Percentiles rank a stretch among this genome's conserved stretches.
Conservation (phyloP, 2,888 invertebrate genomes). For the Euclidia mi region DNA sequence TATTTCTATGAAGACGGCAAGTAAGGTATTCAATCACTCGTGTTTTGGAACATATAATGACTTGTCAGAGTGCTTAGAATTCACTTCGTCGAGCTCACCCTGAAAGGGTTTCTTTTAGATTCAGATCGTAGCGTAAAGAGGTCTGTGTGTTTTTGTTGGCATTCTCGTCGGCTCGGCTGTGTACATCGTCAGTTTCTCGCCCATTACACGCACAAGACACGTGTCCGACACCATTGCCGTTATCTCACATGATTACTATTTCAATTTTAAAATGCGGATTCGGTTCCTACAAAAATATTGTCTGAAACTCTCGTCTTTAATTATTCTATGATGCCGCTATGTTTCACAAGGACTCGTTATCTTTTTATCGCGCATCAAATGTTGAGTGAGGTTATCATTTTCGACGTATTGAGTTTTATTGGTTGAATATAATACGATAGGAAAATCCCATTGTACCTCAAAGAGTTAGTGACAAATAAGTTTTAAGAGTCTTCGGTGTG, state of each 20-base stretch:
- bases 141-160: slow-evolving; percentile 9
- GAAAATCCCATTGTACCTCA: no score
- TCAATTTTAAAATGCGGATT: slow-evolving; percentile 24
- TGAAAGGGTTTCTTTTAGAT: slow-evolving; percentile 33
- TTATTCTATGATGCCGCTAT: neutral
- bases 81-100: slow-evolving; percentile 8
- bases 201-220: slow-evolving; percentile 22
- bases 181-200: slow-evolving; percentile 1
- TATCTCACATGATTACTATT: slow-evolving; percentile 14
- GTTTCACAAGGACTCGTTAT: no score
- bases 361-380: no score
- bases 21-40: slow-evolving; percentile 3
- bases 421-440: no score
- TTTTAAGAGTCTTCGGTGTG: no score
- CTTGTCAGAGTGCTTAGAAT: slow-evolving; percentile 18
- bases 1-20: neutral
- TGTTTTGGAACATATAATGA: slow-evolving; percentile 10
- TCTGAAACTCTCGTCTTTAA: neutral
- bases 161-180: neutral
- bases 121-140: slow-evolving; percentile 19
- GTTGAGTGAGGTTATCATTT: no score
- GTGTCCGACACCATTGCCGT: slow-evolving; percentile 13
- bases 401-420: no score
- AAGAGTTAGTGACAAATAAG: no score
- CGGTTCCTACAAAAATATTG: neutral